Conservation (phyloP, 2,113 vertebrate genomes). For the Neomonachus schauinslandi region DNA sequence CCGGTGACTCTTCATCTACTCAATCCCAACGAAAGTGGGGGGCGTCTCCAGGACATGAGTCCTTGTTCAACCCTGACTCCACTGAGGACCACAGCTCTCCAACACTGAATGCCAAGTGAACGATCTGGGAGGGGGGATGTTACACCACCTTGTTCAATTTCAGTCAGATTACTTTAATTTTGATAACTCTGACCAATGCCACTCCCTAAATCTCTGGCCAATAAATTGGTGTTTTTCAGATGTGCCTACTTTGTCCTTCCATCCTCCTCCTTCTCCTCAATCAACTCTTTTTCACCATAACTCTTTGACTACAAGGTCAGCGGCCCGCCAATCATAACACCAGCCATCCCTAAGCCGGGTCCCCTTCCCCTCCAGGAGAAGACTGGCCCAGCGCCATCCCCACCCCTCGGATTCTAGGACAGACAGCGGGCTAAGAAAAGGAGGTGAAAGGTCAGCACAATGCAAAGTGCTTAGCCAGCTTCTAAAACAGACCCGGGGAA, state of each 20-base stretch:
- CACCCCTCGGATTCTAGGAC: conserved; percentile 36
- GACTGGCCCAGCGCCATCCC: fast-evolving
- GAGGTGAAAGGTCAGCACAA: conserved; percentile 75
- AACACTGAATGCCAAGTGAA: fast-evolving
- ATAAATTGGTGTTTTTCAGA: too few relatives aligned
- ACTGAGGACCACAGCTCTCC: neutral
- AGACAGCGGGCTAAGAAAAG: conserved; percentile 56
- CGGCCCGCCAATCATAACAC: neutral
- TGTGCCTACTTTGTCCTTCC: too few relatives aligned
- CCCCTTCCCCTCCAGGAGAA: neutral
- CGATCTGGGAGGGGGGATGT: fast-evolving
- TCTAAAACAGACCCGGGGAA: neutral
- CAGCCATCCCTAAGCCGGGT: fast-evolving
- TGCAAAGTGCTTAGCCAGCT: neutral
- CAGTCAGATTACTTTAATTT: neutral
- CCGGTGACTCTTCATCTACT: neutral
- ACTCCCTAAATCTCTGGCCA: too few relatives aligned
- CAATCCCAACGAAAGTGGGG: neutral
- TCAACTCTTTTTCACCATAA: neutral
- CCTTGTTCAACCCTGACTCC: neutral
- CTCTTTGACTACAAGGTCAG: neutral
- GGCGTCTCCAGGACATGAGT: neutral
- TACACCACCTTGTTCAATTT: neutral
- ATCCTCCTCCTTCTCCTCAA: neutral
- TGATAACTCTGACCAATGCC: neutral